Evolutionary conservation across 2,888 invertebrate species (phyloP).

Genomic region (Xestia sexstrigata): DNA sequence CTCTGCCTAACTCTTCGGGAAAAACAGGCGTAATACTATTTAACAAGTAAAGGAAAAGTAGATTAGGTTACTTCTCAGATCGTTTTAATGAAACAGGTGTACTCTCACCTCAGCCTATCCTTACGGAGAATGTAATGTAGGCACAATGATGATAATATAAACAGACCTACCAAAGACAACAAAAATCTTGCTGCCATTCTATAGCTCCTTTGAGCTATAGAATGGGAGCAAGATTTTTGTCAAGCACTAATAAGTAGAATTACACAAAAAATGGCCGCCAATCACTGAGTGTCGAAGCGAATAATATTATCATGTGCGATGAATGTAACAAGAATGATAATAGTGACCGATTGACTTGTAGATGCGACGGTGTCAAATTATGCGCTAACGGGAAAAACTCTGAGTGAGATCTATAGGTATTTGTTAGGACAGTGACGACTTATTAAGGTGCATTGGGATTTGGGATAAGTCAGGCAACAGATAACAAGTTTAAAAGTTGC

Average conservation of each 20-base stretch:
- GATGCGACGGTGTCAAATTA: slow-evolving; percentile 51
- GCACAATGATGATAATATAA: not conserved
- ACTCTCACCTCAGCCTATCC: not conserved
- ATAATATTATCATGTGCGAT: slow-evolving; percentile 28
- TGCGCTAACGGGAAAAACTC: slow-evolving; percentile 29
- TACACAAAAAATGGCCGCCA: slow-evolving; percentile 25
- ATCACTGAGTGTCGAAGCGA: slow-evolving; percentile 32
- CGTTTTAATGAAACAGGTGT: no score
- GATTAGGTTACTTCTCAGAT: no score
- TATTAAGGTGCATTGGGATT: not conserved
- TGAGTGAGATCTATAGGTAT: slow-evolving; percentile 30
- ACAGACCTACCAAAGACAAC: not conserved
- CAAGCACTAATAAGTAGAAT: slow-evolving; percentile 14
- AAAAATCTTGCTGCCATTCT: slow-evolving; percentile 20
- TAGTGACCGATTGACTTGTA: slow-evolving; percentile 58
- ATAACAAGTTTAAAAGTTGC: no score
- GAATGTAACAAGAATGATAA: slow-evolving; percentile 40
- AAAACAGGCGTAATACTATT: not conserved
- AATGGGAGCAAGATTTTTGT: no score
- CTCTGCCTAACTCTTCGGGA: not conserved
- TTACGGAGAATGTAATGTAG: not conserved
- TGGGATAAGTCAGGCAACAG: not conserved
- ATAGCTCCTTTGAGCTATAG: no score
- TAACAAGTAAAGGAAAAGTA: not conserved
- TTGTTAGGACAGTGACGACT: not conserved